These are phyloP conservation scores for Oryzias dopingdopingensis DNA, from an alignment of 2,797 vertebrate species.

Conservation along the genomic window DNA sequence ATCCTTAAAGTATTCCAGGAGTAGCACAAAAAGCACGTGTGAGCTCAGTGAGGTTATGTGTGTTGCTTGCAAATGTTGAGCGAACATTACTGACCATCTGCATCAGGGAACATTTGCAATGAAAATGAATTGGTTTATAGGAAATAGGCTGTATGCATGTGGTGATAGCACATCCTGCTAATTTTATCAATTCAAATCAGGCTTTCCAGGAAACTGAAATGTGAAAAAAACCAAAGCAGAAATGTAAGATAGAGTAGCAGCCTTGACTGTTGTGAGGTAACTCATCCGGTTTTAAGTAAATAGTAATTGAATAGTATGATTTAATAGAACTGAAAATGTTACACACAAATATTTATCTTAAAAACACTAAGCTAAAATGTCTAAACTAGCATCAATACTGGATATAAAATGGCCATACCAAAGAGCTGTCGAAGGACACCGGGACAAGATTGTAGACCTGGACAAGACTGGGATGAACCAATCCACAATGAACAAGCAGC, in stretches of 20 bases:
- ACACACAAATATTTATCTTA: too few relatives aligned
- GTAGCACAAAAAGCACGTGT: too few relatives aligned
- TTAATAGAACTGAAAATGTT: not conserved
- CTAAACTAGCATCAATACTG: too few relatives aligned
- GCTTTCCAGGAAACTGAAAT: slow-evolving; percentile 8
- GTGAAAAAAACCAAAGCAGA: not conserved
- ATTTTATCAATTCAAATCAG: not conserved
- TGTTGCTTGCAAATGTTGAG: slow-evolving; percentile 3
- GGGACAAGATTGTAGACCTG: too few relatives aligned
- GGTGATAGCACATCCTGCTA: too few relatives aligned
- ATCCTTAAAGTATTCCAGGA: too few relatives aligned
- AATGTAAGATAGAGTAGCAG: slow-evolving; percentile 4
- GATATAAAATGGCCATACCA: too few relatives aligned
- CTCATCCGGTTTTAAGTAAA: slow-evolving; percentile 10
- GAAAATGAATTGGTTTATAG: slow-evolving; percentile 6
- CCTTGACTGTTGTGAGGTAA: not conserved
- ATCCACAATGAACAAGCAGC: too few relatives aligned
- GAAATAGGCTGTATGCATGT: not conserved
- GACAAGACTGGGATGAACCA: too few relatives aligned
- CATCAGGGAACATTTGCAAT: slow-evolving; percentile 32
- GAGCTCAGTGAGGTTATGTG: too few relatives aligned
- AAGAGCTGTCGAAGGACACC: too few relatives aligned
- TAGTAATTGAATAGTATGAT: not conserved
- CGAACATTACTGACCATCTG: not conserved
- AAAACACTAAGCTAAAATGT: too few relatives aligned